These are phyloP conservation scores for Aradophagus sp. DNA, from an alignment of 1,140 invertebrate species.

Conservation along the genomic window DNA sequence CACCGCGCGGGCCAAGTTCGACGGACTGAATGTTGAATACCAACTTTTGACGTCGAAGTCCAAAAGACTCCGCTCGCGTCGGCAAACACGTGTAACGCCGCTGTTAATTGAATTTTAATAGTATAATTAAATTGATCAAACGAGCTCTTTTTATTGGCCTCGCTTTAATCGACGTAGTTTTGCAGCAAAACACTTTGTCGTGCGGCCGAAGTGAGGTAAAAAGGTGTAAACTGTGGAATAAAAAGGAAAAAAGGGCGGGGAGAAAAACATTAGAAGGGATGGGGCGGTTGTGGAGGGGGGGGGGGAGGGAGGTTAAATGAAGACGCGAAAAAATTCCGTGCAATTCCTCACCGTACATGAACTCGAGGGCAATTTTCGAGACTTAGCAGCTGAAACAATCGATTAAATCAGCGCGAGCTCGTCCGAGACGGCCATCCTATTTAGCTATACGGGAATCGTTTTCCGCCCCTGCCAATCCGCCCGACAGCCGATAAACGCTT, in stretches of 20 bases:
- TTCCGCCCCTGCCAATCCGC: slow-evolving; percentile 54
- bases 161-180: no score
- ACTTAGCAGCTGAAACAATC: slow-evolving; percentile 55
- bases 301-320: no score
- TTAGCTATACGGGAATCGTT: slow-evolving; percentile 59
- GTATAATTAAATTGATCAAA: no score
- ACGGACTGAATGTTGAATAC: no score
- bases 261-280: slow-evolving; percentile 15
- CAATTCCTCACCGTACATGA: slow-evolving; percentile 33
- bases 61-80: no score
- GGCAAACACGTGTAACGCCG: no score
- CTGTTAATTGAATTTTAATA: no score
- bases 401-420: slow-evolving; percentile 57
- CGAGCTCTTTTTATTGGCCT: no score
- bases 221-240: background rate
- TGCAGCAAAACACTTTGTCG: no score
- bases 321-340: slow-evolving; percentile 29
- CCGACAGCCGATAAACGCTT: slow-evolving; percentile 53
- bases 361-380: slow-evolving; percentile 52
- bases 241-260: slow-evolving; percentile 13
- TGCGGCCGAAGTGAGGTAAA: no score
- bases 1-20: no score
- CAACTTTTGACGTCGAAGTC: no score
- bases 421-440: slow-evolving; percentile 54
- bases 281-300: slow-evolving; percentile 7